Conservation (phyloP, 2,113 vertebrate genomes). For the Aythya baeri region DNA sequence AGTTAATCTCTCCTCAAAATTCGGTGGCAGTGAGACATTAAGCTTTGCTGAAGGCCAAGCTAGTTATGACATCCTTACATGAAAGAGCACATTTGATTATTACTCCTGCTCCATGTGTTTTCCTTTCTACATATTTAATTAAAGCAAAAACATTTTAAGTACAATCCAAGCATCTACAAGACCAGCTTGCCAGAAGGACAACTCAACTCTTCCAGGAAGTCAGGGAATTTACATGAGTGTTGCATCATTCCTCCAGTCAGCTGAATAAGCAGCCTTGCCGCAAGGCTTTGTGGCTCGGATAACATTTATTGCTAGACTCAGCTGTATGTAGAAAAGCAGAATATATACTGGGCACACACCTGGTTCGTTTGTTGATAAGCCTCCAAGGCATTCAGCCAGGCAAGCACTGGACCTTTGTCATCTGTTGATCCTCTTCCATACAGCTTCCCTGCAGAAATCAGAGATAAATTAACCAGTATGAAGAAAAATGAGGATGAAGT, state of each 20-base stretch:
- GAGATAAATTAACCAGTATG: background rate
- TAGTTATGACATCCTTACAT: background rate
- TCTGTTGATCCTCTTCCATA: slow-evolving; percentile 94
- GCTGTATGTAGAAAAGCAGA: background rate
- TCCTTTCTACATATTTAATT: background rate
- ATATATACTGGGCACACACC: slow-evolving; percentile 66
- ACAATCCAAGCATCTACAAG: background rate
- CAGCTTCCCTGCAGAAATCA: slow-evolving; percentile 84
- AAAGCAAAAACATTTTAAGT: background rate
- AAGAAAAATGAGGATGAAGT: background rate
- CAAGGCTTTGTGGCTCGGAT: background rate
- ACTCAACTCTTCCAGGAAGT: background rate
- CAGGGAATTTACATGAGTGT: background rate
- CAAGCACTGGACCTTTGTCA: slow-evolving; percentile 95
- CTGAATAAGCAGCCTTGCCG: slow-evolving; percentile 22
- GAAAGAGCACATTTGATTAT: background rate
- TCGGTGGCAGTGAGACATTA: background rate
- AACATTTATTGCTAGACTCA: background rate
- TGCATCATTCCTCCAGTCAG: background rate
- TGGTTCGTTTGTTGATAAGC: slow-evolving; percentile 91
- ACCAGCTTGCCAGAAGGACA: slow-evolving; percentile 2
- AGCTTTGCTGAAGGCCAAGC: background rate
- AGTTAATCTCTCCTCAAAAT: background rate
- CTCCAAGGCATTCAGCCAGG: slow-evolving; percentile 95
- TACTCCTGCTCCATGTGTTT: background rate